Evolutionary conservation across 2,888 invertebrate species (phyloP), one percentile per base, ranked within the genome.

Genomic region (Athrips mouffetella): DNA sequence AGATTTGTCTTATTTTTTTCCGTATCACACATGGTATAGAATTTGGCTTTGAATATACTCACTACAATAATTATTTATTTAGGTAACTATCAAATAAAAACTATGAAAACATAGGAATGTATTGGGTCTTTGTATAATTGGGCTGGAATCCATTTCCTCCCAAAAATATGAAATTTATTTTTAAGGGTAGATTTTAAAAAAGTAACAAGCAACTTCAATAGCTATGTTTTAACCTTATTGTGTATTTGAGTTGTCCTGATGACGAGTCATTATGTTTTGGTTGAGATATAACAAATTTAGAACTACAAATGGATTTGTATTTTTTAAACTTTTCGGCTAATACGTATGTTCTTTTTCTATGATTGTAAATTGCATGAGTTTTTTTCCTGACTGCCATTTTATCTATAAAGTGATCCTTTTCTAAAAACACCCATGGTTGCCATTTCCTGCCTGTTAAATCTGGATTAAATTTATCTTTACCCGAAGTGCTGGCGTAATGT

Each of bases 401-500:
- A 56, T 89, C 89, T 54, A 89, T 77, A 52, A 86, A 82, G 57
- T 61, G 57, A 62, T 78, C 80, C 70, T 82, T 87, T 53, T 86
- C 86, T 51, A 89, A 60, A 58, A 83, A 86, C 13, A 89, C 89
- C 85, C 86, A 88, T 0, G 89, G 89, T 64, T 89, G 89, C 89
- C 89, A 89, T 58, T 88, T 89, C 50, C 82, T 77, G 4, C 89
- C 89, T 1, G 89, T 88, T 54, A 89, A 64, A 55, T 89, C 89
- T 15, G 89, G 89, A 60, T 85, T 83, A 49, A 67, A 81, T 29
- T 64, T 58, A 40, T 75, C 59, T 53, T 71, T 75, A 50, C 68
- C 63, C 46, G 74, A 59, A 29, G 76, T 76, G 59, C 88, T 89
- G 23, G 89, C 76, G 59, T 89, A 89, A 61, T 89, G 89, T 23